Evolutionary conservation across 2,797 vertebrate species (phyloP).

Genomic region (Tolypeutes matacus): DNA sequence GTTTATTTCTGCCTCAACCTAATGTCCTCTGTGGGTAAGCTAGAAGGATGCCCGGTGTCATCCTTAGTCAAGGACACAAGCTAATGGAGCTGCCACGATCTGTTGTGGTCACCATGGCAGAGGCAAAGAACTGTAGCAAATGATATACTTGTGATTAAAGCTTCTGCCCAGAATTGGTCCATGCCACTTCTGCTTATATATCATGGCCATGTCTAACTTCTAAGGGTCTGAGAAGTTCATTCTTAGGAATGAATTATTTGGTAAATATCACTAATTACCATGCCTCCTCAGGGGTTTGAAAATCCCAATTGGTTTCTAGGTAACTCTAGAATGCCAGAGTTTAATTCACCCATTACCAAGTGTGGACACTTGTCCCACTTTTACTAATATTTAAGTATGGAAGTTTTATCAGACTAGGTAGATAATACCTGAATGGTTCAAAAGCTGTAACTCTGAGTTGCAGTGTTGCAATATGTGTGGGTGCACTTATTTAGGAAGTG

Average conservation of each 20-base stretch:
- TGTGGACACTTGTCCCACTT: not conserved
- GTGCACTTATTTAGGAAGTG: not conserved
- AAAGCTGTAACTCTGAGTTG: not conserved
- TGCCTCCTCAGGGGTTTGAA: not conserved
- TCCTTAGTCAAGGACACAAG: not conserved
- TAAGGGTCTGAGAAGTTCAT: not conserved
- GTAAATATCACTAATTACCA: not conserved
- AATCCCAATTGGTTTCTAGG: not conserved
- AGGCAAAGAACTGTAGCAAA: not conserved
- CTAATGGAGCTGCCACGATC: not conserved
- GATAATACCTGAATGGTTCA: not conserved
- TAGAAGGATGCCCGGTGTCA: not conserved
- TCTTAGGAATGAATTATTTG: not conserved
- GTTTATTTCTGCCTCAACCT: not conserved
- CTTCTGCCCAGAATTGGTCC: not conserved
- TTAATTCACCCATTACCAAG: not conserved
- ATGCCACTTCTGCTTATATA: not conserved
- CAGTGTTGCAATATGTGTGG: not conserved
- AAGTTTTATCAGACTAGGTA: not conserved
- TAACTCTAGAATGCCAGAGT: not conserved
- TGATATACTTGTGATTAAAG: not conserved
- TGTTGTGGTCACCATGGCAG: not conserved
- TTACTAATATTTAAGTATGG: not conserved
- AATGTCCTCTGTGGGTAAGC: not conserved
- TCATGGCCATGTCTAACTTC: not conserved